A percentile compares a stretch with the other conserved stretches of the same genome.
These are phyloP conservation scores for Cladorhizidae sp. DNA, from an alignment of 37 sponge, comb jelly and placozoan species.

Conservation along the genomic window DNA sequence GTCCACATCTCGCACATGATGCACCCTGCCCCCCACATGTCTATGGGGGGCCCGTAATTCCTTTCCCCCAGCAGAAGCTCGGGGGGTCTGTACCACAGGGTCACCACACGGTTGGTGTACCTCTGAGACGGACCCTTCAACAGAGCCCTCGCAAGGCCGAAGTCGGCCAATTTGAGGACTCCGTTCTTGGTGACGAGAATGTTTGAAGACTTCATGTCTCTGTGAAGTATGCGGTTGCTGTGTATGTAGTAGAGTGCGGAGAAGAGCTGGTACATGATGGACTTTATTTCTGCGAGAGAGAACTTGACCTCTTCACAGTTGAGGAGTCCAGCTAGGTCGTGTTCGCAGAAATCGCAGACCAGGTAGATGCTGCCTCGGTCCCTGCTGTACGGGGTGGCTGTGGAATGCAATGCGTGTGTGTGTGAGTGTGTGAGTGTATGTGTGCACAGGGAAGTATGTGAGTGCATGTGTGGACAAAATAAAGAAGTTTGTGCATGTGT, in stretches of 20 bases:
- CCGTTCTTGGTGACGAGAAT: slow-evolving; percentile 91
- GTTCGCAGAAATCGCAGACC: slow-evolving; percentile 98
- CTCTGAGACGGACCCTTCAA: slow-evolving; percentile 52
- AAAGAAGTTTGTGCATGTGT: no score
- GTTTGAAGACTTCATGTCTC: slow-evolving; percentile 99
- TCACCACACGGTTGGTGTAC: slow-evolving; percentile 96
- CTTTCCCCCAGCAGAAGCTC: slow-evolving; percentile 94
- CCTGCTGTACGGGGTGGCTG: slow-evolving; percentile 86
- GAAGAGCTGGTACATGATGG: slow-evolving; percentile 89
- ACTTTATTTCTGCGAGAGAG: slow-evolving; percentile 87
- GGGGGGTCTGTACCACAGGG: slow-evolving; percentile 99
- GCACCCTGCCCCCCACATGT: slow-evolving; percentile 99
- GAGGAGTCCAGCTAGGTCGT: slow-evolving; percentile 96
- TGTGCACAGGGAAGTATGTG: neutral
- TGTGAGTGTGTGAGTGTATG: slow-evolving; percentile 1
- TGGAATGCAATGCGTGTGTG: neutral
- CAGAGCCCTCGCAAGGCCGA: slow-evolving; percentile 92
- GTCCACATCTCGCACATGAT: slow-evolving; percentile 99
- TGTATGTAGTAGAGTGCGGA: slow-evolving; percentile 93
- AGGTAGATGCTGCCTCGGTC: slow-evolving; percentile 93
- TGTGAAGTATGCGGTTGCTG: slow-evolving; percentile 86
- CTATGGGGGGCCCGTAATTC: slow-evolving; percentile 94
- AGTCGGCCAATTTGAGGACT: slow-evolving; percentile 90
- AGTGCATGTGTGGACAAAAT: neutral
- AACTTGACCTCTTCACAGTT: slow-evolving; percentile 88